Evolutionary conservation across 2,797 vertebrate species (phyloP).

Genomic region (Hydrocynus forskahlii): DNA sequence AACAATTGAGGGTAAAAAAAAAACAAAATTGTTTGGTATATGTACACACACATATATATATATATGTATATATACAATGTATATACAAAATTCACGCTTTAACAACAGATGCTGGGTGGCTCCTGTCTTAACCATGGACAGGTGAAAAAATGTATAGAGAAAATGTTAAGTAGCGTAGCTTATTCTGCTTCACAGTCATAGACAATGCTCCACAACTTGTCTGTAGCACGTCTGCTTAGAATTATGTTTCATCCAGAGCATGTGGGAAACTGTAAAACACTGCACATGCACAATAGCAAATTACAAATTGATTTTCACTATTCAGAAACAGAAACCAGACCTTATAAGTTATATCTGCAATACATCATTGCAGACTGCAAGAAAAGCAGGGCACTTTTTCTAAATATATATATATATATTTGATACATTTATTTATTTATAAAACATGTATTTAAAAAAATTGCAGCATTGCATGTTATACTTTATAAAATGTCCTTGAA

Average conservation of each 20-base stretch:
- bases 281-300: not conserved
- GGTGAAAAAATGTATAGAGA: not conserved
- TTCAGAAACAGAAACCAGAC: not conserved
- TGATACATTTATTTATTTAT: too few species aligned
- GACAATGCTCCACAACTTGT: not conserved
- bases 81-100: too few species aligned
- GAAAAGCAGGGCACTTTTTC: not conserved
- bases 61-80: too few species aligned
- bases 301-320: not conserved
- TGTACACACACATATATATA: too few species aligned
- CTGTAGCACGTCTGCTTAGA: not conserved
- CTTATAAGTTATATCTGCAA: not conserved
- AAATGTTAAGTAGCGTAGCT: not conserved
- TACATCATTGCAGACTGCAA: not conserved
- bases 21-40: too few species aligned
- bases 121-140: not conserved
- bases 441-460: too few species aligned
- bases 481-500: too few species aligned
- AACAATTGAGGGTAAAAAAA: too few species aligned
- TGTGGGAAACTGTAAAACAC: not conserved
- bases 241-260: not conserved
- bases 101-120: not conserved
- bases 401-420: too few species aligned
- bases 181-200: not conserved
- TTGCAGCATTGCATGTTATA: too few species aligned